A percentile compares a stretch with the other conserved stretches of the same genome.
Conservation (phyloP, 2,113 vertebrate species). For the Nestor notabilis region DNA sequence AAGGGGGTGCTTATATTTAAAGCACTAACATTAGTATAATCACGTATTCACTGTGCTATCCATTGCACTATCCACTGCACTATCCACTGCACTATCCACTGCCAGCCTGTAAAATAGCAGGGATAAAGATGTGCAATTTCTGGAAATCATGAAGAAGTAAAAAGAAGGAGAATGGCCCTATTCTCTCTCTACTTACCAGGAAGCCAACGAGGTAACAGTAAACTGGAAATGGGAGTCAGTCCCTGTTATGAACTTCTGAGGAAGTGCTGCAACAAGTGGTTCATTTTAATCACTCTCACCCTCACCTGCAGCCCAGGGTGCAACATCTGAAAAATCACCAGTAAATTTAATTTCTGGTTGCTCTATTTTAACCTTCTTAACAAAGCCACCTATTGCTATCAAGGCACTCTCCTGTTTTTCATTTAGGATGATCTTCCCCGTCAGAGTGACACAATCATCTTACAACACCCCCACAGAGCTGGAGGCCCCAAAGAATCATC, state of each 20-base stretch:
- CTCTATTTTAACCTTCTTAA: fast-evolving
- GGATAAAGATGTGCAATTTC: fast-evolving
- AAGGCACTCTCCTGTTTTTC: fast-evolving
- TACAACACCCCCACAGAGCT: not conserved
- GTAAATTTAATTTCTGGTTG: fast-evolving
- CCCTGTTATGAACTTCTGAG: fast-evolving
- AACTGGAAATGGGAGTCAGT: fast-evolving
- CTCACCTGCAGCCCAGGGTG: not conserved
- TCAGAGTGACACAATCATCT: not conserved
- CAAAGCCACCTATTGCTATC: fast-evolving
- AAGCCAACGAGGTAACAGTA: not conserved
- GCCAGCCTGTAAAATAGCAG: not conserved
- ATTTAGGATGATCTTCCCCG: not conserved
- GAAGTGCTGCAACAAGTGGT: not conserved
- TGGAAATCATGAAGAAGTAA: not conserved
- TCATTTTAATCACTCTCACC: fast-evolving
- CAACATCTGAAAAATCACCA: not conserved
- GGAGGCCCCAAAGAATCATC: not conserved
- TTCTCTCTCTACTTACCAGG: not conserved
- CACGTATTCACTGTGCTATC: fast-evolving
- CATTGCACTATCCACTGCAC: too few relatives aligned
- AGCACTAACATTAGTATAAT: not conserved
- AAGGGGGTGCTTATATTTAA: not conserved
- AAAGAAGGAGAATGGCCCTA: fast-evolving
- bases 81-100: fast-evolving